Conservation (phyloP, 2,888 invertebrate genomes). For the Sisyra nigra region DNA sequence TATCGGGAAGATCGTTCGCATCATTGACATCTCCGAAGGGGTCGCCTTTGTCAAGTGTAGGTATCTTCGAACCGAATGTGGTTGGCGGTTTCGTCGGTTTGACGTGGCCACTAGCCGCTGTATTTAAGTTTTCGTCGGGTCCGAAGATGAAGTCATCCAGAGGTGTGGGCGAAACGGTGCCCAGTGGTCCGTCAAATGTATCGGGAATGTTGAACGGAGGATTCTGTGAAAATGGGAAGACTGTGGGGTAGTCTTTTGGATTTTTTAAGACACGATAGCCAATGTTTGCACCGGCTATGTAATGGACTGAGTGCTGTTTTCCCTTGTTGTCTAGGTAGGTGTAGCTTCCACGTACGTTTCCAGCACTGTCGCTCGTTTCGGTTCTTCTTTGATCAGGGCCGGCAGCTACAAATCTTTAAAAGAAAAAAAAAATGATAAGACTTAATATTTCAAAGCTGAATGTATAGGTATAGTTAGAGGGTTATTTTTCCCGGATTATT, state of each 20-base stretch:
- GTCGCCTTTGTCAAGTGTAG: neutral
- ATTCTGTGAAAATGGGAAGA: constrained; percentile 28
- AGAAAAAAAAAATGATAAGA: neutral
- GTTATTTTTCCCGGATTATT: too few relatives aligned
- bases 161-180: neutral
- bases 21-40: neutral
- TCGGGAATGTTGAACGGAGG: constrained; percentile 13
- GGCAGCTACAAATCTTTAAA: constrained; percentile 47
- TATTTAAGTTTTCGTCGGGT: constrained; percentile 29
- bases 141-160: constrained; percentile 21
- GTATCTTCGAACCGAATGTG: neutral
- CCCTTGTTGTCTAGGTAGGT: constrained; percentile 66
- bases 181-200: constrained; percentile 11
- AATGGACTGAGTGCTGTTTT: constrained; percentile 57
- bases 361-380: constrained; percentile 53
- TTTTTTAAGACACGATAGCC: constrained; percentile 60
- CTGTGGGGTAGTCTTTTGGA: constrained; percentile 46
- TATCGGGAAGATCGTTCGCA: neutral
- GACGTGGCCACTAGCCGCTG: constrained; percentile 39
- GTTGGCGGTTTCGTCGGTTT: constrained; percentile 29
- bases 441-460: too few relatives aligned
- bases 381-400: constrained; percentile 62
- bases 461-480: too few relatives aligned
- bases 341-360: constrained; percentile 59
- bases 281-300: constrained; percentile 63